Base-by-base conservation (phyloP, 2,888 invertebrate species). In the Nineta flava region DNA sequence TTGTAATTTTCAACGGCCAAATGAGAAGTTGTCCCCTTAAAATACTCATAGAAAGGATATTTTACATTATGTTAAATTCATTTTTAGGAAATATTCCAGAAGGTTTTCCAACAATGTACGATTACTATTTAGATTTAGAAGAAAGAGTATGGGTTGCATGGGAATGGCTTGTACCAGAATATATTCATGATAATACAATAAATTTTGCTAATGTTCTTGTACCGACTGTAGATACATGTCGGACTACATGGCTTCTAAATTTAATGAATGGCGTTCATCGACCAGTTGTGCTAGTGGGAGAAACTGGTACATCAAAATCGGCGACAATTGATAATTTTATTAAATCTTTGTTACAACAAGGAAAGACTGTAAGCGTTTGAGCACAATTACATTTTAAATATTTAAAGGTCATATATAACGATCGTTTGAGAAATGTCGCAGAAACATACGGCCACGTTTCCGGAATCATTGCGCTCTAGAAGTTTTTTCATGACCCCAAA, bases 221-320 rank as follows among this genome's bases (percentile, higher is more conserved):
- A 6, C 92, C 92, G 0, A 94, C 93, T 0, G 77, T 88, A 2
- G 93, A 94, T 62, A 93, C 92, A 0, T 73, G 88, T 9, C 71
- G 86, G 44, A 79, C 85, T 1, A 83, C 81, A 1, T 87, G 88
- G 76, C 73, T 87, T 13, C 73, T 94, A 46, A 71, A 77, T 53
- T 69, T 85, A 16, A 85, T 87, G 84, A 83, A 81, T 59, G 74
- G 79, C 59, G 82, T 87, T 57, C 38, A 81, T 62, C 73, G 83
- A 44, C 92, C 94, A 0, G 81, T 90, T 0, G 70, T 93, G 4
- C 69, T 94, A 3, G 83, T 93, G 0, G 94, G 94, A 1, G 92
- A 93, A 59, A 88, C 91, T 0, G 93, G 93, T 7, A 91, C 92
- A 1, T 91, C 92, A 0, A 94, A 94, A 70, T 90, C 92, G 1